Conservation (phyloP, 64 coral and sea anemone species). For the Pocillopora damicornis region DNA sequence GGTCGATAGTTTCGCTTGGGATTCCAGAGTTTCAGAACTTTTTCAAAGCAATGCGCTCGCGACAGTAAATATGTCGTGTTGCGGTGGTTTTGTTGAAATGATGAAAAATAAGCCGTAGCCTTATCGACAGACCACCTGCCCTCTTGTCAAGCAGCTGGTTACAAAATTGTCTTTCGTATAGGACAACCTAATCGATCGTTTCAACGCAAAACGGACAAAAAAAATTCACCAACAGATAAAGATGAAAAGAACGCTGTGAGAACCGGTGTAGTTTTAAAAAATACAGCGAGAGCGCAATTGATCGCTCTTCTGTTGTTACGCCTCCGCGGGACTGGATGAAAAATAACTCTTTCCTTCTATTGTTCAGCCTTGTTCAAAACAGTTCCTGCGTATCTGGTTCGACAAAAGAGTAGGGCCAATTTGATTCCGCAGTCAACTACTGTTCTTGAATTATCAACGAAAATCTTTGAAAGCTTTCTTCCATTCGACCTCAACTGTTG, state of each 20-base stretch:
- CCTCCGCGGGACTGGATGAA: not conserved
- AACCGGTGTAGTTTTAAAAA: constrained; percentile 4
- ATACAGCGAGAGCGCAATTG: not conserved
- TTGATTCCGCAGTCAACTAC: not conserved
- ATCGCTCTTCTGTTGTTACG: not conserved
- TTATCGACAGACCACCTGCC: not conserved
- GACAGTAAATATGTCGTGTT: not conserved
- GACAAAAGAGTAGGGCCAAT: not conserved
- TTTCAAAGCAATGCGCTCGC: not conserved
- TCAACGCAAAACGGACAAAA: not conserved
- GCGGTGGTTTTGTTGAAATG: constrained; percentile 3
- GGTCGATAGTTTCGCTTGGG: not conserved
- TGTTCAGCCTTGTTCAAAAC: not conserved
- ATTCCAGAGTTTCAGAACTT: not conserved
- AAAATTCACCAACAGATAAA: constrained; percentile 4
- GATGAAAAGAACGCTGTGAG: not conserved
- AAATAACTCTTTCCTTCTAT: not conserved
- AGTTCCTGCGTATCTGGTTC: not conserved
- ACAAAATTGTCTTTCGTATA: not conserved
- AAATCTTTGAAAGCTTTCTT: not conserved
- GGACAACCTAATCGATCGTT: not conserved
- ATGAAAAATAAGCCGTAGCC: not conserved
- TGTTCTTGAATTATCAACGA: not conserved
- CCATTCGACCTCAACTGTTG: not conserved
- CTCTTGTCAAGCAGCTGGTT: not conserved